These are phyloP conservation scores for Zoanthus solanderi DNA, from an alignment of 92 coral and sea anemone genomes.

Conservation along the genomic window DNA sequence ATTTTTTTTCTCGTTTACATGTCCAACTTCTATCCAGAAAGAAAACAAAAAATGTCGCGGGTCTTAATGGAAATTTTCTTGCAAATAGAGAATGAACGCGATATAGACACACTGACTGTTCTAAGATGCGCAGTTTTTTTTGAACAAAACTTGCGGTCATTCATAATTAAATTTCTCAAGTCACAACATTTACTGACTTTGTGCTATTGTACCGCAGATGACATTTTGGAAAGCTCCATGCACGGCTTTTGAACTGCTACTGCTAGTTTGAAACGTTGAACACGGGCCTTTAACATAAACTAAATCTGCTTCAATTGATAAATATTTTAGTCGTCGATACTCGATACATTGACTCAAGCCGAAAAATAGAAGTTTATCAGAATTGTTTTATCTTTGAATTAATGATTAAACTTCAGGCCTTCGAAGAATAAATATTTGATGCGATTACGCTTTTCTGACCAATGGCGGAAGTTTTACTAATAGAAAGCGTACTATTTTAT, in stretches of 20 bases:
- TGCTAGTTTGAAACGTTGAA: neutral
- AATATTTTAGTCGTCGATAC: neutral
- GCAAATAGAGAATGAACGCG: neutral
- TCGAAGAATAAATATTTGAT: conserved; percentile 43
- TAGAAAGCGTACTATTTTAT: conserved; percentile 40
- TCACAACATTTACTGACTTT: conserved; percentile 28
- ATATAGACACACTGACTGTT: neutral
- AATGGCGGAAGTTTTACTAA: conserved; percentile 9
- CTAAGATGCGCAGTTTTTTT: neutral
- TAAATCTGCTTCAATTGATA: neutral
- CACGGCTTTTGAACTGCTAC: neutral
- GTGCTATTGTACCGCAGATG: neutral
- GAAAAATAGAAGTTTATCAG: conserved; percentile 37
- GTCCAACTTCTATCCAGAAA: too few species aligned
- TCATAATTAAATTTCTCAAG: conserved; percentile 40
- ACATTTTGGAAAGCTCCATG: neutral
- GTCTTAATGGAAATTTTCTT: neutral
- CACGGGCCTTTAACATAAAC: neutral
- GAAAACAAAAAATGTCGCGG: neutral
- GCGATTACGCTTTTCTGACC: neutral
- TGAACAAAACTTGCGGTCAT: conserved; percentile 45
- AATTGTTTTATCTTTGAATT: conserved; percentile 33
- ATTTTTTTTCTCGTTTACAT: too few species aligned
- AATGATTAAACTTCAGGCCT: conserved; percentile 34
- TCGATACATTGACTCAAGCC: neutral